Conservation (phyloP, 1,140 invertebrate genomes). For the Lepidurus apus region DNA sequence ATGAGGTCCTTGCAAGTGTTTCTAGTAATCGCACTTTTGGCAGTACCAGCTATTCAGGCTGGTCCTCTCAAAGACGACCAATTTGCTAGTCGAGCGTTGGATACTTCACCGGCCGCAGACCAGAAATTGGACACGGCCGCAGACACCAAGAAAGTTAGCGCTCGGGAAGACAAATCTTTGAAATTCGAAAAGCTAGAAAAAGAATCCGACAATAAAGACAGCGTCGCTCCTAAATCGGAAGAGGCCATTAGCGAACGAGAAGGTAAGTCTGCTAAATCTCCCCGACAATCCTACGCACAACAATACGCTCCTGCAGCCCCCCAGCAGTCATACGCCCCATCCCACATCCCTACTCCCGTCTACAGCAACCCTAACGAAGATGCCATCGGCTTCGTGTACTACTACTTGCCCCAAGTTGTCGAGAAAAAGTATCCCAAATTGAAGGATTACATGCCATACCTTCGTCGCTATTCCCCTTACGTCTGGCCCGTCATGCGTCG, state of each 20-base stretch:
- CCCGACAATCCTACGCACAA: neutral
- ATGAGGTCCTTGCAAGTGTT: constrained; percentile 12
- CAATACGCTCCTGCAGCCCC: neutral
- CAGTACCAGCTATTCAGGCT: neutral
- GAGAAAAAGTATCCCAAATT: constrained; percentile 35
- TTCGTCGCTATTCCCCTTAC: constrained; percentile 10
- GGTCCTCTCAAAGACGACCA: constrained; percentile 7
- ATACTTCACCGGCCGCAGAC: neutral
- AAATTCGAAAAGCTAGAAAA: constrained; percentile 3
- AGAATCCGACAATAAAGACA: neutral
- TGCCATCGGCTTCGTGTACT: constrained; percentile 35
- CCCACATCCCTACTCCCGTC: constrained; percentile 20
- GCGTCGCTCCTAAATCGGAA: neutral
- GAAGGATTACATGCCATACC: constrained; percentile 32
- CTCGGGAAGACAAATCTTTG: neutral
- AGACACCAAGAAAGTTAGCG: neutral
- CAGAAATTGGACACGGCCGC: neutral
- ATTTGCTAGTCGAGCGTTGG: constrained; percentile 16
- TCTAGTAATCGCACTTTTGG: neutral
- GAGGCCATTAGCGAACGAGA: neutral
- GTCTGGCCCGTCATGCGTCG: constrained; percentile 26
- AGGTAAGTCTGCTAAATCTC: neutral
- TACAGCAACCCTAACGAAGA: constrained; percentile 34
- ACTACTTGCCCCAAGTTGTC: constrained; percentile 31
- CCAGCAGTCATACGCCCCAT: neutral